Conservation (phyloP, 2,888 invertebrate species). For the Leptopterna dolabrata region DNA sequence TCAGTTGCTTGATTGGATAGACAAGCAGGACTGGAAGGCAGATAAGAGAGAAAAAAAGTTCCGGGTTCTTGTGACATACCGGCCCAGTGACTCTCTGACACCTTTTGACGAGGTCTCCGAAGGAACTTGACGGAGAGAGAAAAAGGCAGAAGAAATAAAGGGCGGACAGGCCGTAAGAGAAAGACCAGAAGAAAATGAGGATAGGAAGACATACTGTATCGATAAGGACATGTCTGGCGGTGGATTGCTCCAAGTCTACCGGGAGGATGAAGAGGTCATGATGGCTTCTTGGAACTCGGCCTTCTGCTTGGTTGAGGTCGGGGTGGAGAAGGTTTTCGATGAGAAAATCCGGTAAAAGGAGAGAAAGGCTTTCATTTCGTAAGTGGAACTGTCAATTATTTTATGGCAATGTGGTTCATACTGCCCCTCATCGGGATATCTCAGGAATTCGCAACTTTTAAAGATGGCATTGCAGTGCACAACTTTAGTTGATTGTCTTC, state of each 20-base stretch:
- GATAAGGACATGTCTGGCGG: background rate
- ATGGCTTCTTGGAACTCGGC: constrained; percentile 5
- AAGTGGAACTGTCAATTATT: too few species aligned
- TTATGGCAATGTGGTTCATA: too few species aligned
- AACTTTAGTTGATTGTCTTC: too few species aligned
- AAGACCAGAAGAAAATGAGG: background rate
- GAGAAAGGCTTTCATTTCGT: background rate
- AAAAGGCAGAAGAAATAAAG: background rate
- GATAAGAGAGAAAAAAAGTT: constrained; percentile 5
- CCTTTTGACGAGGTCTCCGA: background rate
- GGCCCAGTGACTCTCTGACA: constrained; percentile 43
- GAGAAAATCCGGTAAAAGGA: background rate
- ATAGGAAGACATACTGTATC: background rate
- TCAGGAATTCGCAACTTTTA: too few species aligned
- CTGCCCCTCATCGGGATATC: background rate
- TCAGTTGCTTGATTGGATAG: background rate
- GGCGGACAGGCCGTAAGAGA: background rate
- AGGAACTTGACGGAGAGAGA: background rate
- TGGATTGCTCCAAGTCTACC: background rate
- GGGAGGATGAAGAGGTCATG: background rate
- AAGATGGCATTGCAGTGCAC: too few species aligned
- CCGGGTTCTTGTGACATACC: constrained; percentile 41
- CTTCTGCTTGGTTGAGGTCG: background rate
- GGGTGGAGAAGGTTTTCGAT: background rate
- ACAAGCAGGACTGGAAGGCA: background rate